Conservation (phyloP, 2,888 invertebrate species). For the Drosophila sordidula region DNA sequence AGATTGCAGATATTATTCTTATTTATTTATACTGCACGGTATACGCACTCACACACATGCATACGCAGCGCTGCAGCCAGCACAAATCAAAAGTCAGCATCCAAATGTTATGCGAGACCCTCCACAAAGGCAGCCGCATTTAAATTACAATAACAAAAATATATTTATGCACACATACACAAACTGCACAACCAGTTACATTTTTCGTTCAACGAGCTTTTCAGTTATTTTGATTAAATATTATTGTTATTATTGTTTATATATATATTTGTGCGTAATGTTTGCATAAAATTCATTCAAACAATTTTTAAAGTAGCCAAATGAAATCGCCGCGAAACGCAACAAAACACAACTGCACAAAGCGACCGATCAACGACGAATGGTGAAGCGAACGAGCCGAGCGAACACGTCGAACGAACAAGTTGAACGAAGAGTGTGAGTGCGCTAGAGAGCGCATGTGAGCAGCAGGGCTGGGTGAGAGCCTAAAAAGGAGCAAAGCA, state of each 20-base stretch:
- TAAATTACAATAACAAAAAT: slow-evolving; percentile 27
- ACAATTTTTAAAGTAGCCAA: slow-evolving; percentile 21
- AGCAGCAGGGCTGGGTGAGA: slow-evolving; percentile 40
- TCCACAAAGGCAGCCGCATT: slow-evolving; percentile 45
- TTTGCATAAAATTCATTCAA: slow-evolving; percentile 40
- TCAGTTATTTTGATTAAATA: slow-evolving; percentile 20
- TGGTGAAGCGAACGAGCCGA: slow-evolving; percentile 43
- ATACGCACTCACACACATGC: slow-evolving; percentile 16
- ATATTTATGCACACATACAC: slow-evolving; percentile 9
- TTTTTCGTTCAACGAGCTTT: slow-evolving; percentile 33
- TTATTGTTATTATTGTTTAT: slow-evolving; percentile 31
- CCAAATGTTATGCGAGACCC: slow-evolving; percentile 65
- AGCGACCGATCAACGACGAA: slow-evolving; percentile 68
- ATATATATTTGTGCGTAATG: slow-evolving; percentile 41
- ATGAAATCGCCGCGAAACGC: slow-evolving; percentile 17
- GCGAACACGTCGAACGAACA: slow-evolving; percentile 42
- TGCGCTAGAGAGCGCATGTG: slow-evolving; percentile 24
- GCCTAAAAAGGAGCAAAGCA: slow-evolving; percentile 30
- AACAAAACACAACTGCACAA: slow-evolving; percentile 58
- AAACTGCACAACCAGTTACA: slow-evolving; percentile 19
- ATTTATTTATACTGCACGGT: slow-evolving; percentile 70
- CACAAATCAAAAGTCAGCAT: slow-evolving; percentile 64
- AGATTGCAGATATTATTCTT: slow-evolving; percentile 76
- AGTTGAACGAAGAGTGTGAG: slow-evolving; percentile 36
- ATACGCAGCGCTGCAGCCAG: slow-evolving; percentile 13